Conservation (phyloP, 1,140 invertebrate species). For the Aphelenchoides avenae region DNA sequence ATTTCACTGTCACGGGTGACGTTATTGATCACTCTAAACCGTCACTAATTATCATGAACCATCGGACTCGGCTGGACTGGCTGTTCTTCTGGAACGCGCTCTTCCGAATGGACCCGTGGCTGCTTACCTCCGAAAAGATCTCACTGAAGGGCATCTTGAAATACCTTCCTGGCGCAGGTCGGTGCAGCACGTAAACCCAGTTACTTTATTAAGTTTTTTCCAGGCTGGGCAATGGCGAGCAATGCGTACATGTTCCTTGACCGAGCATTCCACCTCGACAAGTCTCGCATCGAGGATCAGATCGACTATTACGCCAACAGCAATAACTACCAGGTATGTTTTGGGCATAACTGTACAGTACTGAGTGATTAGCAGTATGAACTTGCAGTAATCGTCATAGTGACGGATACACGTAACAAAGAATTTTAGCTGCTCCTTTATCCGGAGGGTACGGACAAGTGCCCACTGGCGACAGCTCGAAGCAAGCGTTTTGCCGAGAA, state of each 20-base stretch:
- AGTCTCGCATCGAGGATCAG: slow-evolving; percentile 67
- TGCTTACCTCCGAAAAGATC: slow-evolving; percentile 70
- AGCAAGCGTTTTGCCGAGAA: slow-evolving; percentile 73
- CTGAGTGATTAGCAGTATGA: too few species aligned
- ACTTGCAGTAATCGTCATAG: neutral
- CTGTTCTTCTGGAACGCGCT: slow-evolving; percentile 80
- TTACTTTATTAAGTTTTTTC: slow-evolving; percentile 15
- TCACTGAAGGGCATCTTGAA: slow-evolving; percentile 76
- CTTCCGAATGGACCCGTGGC: slow-evolving; percentile 70
- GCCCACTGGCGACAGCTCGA: slow-evolving; percentile 68
- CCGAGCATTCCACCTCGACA: slow-evolving; percentile 74
- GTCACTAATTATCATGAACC: slow-evolving; percentile 77
- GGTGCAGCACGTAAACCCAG: neutral
- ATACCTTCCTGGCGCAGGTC: slow-evolving; percentile 74
- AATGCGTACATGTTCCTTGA: slow-evolving; percentile 77
- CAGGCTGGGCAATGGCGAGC: slow-evolving; percentile 78
- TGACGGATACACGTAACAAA: neutral
- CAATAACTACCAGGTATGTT: slow-evolving; percentile 62
- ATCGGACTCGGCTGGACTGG: slow-evolving; percentile 81
- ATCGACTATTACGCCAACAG: slow-evolving; percentile 70
- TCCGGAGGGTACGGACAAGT: slow-evolving; percentile 82
- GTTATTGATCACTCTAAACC: slow-evolving; percentile 70
- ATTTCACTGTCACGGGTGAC: slow-evolving; percentile 73
- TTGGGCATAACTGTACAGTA: too few species aligned
- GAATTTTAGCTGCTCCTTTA: slow-evolving; percentile 70